A percentile compares a stretch with the other conserved stretches of the same genome.
Conservation (phyloP, 2,113 vertebrate genomes). For the Lepisosteus oculatus region DNA sequence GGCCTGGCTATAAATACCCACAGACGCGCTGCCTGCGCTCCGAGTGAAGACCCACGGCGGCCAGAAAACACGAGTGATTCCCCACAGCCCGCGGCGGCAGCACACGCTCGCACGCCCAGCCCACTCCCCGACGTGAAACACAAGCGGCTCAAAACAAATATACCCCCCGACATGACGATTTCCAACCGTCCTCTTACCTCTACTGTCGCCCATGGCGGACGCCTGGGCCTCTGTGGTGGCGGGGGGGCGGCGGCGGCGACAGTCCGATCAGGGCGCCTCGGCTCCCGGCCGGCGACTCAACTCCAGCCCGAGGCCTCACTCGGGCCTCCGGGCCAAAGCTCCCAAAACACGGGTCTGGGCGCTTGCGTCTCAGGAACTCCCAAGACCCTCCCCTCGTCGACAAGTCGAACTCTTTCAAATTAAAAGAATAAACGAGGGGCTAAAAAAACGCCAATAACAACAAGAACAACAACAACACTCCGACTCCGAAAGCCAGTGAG, state of each 20-base stretch:
- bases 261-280: slow-evolving; percentile 16
- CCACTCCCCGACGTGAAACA: no score
- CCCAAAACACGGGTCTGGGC: slow-evolving; percentile 36
- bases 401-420: neutral
- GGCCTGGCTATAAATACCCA: no score
- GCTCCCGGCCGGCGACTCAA: slow-evolving; percentile 41
- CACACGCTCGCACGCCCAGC: no score
- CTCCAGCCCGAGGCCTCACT: slow-evolving; percentile 66
- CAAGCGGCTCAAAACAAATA: no score
- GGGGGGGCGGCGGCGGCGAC: slow-evolving; percentile 25
- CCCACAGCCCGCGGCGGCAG: no score
- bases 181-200: slow-evolving; percentile 51
- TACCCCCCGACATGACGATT: no score
- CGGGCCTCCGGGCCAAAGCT: slow-evolving; percentile 42
- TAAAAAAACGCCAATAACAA: neutral
- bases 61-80: no score
- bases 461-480: no score
- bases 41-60: no score
- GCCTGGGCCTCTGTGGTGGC: slow-evolving; percentile 15
- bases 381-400: neutral
- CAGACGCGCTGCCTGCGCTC: no score
- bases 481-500: no score
- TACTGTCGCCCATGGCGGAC: slow-evolving; percentile 67
- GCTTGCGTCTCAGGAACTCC: slow-evolving; percentile 7
- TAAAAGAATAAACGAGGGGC: neutral